phyloP scores from a whole-genome alignment of 2,113 vertebrate species.

The Gallinago media region DNA sequence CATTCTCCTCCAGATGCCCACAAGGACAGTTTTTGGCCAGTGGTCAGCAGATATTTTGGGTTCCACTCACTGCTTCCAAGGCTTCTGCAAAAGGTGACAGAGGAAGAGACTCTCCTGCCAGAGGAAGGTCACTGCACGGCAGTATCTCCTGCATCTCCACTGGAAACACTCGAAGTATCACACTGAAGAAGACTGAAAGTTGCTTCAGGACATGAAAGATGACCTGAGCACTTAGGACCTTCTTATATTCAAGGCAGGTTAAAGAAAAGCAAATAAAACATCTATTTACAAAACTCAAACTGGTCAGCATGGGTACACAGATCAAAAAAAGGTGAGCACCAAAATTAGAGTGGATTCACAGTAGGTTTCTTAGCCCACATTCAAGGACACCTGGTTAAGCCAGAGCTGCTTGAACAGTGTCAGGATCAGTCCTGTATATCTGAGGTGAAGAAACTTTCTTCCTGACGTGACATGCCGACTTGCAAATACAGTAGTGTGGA shows the following conservation, averaged over 20 bases:
- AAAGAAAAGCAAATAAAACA: background rate
- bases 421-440: background rate
- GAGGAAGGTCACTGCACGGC: background rate
- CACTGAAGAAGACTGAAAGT: background rate
- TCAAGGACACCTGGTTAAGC: background rate
- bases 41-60: background rate
- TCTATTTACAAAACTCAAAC: background rate
- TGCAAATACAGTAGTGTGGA: background rate
- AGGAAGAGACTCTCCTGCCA: background rate
- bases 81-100: background rate
- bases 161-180: background rate
- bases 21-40: background rate
- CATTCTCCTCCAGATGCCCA: background rate
- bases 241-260: background rate
- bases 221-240: background rate
- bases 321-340: background rate
- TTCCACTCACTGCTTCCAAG: background rate
- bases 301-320: background rate
- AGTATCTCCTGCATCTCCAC: background rate
- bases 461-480: rapidly evolving
- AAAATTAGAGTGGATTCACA: background rate
- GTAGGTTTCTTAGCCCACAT: background rate
- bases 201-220: background rate
- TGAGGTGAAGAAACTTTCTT: background rate
- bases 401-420: background rate